A percentile compares a stretch with the other conserved stretches of the same genome.
Conservation (phyloP, 2,113 vertebrate species). For the Oplegnathus fasciatus region DNA sequence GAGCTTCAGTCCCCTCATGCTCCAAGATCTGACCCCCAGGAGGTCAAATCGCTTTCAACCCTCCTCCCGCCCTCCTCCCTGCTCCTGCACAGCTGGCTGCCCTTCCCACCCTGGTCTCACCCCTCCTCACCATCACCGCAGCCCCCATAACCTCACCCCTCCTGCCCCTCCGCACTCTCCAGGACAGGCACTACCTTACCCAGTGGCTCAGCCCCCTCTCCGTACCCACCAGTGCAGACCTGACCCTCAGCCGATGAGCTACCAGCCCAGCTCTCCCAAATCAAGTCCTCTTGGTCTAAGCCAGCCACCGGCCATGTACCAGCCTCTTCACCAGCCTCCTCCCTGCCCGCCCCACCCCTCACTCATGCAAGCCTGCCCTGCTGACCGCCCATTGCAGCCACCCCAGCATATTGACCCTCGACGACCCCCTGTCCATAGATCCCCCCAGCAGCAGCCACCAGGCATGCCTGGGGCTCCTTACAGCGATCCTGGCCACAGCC, state of each 20-base stretch:
- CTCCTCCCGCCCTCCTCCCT: conserved; percentile 74
- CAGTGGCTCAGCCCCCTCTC: conserved; percentile 66
- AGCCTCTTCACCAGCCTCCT: conserved; percentile 77
- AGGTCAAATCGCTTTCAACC: conserved; percentile 77
- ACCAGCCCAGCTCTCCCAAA: conserved; percentile 78
- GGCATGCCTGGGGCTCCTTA: conserved; percentile 72
- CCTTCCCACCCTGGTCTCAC: conserved; percentile 69
- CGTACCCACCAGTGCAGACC: conserved; percentile 78
- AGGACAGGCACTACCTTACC: conserved; percentile 69
- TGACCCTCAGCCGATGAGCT: conserved; percentile 75
- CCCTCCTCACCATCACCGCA: conserved; percentile 73
- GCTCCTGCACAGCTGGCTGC: conserved; percentile 77
- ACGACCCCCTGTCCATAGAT: conserved; percentile 72
- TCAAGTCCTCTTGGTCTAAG: conserved; percentile 66
- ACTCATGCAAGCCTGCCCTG: conserved; percentile 73
- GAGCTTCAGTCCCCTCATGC: conserved; percentile 83
- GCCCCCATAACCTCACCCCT: conserved; percentile 78
- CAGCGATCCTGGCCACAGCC: conserved; percentile 73
- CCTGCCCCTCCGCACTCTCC: conserved; percentile 75
- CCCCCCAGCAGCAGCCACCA: conserved; percentile 79
- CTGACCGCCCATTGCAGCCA: conserved; percentile 71
- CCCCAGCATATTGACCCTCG: conserved; percentile 76
- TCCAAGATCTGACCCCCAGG: conserved; percentile 77
- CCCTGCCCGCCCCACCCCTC: conserved; percentile 73
- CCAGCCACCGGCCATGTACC: conserved; percentile 77